A percentile compares a stretch with the other conserved stretches of the same genome.
Conservation (phyloP, 2,797 vertebrate species). For the Gastrophryne carolinensis region DNA sequence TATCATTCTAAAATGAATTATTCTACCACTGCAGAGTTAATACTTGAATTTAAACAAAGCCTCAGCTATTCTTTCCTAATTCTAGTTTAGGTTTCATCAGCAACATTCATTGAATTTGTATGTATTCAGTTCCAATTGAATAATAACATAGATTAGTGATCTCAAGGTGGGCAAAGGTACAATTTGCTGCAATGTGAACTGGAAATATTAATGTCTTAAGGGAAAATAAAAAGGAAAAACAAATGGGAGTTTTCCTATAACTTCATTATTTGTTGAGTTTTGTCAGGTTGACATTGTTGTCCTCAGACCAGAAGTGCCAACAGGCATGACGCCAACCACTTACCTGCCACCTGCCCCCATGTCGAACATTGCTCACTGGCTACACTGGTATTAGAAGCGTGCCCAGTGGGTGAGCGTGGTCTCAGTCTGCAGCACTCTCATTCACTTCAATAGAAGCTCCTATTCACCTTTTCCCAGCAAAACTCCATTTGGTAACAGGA, state of each 20-base stretch:
- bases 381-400: no score
- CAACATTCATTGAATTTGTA: neutral
- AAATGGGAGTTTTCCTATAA: constrained; percentile 11
- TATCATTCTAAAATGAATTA: constrained; percentile 16
- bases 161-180: constrained; percentile 2
- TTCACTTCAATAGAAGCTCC: no score
- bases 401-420: no score
- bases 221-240: neutral
- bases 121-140: neutral
- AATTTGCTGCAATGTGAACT: neutral
- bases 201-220: neutral
- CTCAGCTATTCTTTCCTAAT: neutral
- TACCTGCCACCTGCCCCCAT: no score
- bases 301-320: no score
- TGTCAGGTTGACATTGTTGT: no score
- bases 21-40: constrained; percentile 11
- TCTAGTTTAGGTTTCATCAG: neutral
- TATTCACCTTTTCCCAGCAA: no score
- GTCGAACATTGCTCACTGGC: no score
- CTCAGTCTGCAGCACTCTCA: no score
- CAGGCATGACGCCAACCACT: no score
- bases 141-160: constrained; percentile 4
- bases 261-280: no score
- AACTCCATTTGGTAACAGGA: no score
- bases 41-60: neutral